Percentiles rank a stretch among this genome's conserved stretches.
These are phyloP conservation scores for Cryptosula pallasiana DNA, from an alignment of 2,888 invertebrate species.

Conservation along the genomic window DNA sequence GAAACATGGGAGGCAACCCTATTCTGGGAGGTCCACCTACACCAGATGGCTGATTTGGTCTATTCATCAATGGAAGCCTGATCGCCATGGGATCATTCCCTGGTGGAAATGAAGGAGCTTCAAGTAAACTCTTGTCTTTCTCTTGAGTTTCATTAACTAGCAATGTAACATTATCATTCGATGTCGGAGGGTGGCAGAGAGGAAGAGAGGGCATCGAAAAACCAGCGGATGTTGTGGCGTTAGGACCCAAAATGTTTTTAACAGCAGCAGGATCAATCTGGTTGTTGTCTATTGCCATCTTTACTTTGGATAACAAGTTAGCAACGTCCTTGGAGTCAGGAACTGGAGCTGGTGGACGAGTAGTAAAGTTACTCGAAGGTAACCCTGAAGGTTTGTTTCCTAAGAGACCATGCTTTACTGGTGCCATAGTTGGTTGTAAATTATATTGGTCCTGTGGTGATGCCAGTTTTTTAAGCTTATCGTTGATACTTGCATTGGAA, in stretches of 20 bases:
- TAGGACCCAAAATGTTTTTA: not conserved
- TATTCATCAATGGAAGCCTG: too few species aligned
- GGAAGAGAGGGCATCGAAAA: not conserved
- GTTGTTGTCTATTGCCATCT: constrained; percentile 19
- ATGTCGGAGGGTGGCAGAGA: too few species aligned
- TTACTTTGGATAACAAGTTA: constrained; percentile 7
- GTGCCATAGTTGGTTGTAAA: not conserved
- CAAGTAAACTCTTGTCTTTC: too few species aligned
- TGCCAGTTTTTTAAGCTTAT: not conserved
- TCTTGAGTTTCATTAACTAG: too few species aligned
- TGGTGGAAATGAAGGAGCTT: too few species aligned
- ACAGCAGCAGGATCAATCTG: constrained; percentile 7
- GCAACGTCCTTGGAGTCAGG: constrained; percentile 19
- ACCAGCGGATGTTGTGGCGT: not conserved
- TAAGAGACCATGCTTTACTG: not conserved
- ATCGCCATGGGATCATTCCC: too few species aligned
- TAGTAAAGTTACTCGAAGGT: not conserved
- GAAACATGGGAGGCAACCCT: too few species aligned
- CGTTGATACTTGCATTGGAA: not conserved
- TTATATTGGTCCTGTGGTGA: not conserved
- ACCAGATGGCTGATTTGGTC: too few species aligned
- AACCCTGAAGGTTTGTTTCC: not conserved
- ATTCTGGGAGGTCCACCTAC: too few species aligned
- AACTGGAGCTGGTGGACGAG: not conserved
- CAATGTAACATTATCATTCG: too few species aligned